These are phyloP conservation scores for Neotoma lepida DNA, from an alignment of 2,113 vertebrate genomes.

Conservation along the genomic window DNA sequence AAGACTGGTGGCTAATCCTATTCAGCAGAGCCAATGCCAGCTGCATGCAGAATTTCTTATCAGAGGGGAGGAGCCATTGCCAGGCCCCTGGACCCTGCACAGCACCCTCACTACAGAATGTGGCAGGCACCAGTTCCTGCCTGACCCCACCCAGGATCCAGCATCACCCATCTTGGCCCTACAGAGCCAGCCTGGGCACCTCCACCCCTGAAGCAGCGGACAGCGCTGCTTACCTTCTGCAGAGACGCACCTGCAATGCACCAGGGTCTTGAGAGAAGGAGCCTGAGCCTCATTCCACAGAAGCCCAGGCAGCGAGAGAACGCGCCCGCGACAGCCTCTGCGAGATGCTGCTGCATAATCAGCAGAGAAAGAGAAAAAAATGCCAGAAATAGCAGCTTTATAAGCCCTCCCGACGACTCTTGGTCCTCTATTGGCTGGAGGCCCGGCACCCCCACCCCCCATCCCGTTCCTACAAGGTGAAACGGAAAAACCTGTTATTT, in stretches of 20 bases:
- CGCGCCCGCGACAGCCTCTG: conserved; percentile 71
- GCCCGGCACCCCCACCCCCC: conserved; percentile 69
- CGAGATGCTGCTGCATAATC: conserved; percentile 80
- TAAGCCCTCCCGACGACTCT: conserved; percentile 81
- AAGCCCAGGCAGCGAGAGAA: conserved; percentile 72
- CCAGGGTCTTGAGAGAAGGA: conserved; percentile 66
- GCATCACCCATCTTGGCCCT: background rate
- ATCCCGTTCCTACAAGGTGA: conserved; percentile 75
- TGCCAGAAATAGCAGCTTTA: conserved; percentile 82
- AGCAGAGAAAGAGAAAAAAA: conserved; percentile 80
- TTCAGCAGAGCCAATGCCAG: background rate
- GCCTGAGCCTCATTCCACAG: conserved; percentile 73
- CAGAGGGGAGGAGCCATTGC: background rate
- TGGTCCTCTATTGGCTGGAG: conserved; percentile 82
- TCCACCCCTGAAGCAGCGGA: background rate
- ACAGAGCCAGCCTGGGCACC: background rate
- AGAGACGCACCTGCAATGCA: conserved; percentile 76
- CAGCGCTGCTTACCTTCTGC: conserved; percentile 70
- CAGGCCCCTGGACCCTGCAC: background rate
- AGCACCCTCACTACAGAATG: background rate
- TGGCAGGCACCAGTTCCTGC: background rate
- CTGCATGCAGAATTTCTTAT: conserved; percentile 6
- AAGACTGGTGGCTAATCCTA: background rate
- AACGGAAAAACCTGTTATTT: conserved; percentile 79
- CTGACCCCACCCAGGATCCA: background rate